Conservation (phyloP, 2,797 vertebrate genomes). For the Decapterus maruadsi region DNA sequence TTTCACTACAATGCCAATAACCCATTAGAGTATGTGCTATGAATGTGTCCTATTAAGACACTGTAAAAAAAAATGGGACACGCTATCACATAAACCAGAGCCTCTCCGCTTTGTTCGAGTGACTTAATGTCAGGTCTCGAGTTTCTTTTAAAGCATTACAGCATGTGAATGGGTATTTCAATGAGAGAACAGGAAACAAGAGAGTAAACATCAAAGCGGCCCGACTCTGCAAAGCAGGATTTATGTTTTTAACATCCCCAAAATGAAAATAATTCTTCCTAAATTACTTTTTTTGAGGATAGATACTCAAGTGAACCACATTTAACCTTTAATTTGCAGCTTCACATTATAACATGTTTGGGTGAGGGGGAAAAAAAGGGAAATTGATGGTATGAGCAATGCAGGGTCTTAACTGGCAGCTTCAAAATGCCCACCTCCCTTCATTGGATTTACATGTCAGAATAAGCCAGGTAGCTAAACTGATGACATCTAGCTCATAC, state of each 20-base stretch:
- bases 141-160: slow-evolving; percentile 50
- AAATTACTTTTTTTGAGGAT: not conserved
- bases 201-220: slow-evolving; percentile 34
- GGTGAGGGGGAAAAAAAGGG: not conserved
- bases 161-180: slow-evolving; percentile 37
- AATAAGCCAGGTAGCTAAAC: slow-evolving; percentile 7
- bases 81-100: slow-evolving; percentile 55
- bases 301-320: not conserved
- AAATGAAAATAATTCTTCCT: not conserved
- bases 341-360: not conserved
- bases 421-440: slow-evolving; percentile 13
- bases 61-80: slow-evolving; percentile 45
- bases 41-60: slow-evolving; percentile 63
- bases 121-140: slow-evolving; percentile 46
- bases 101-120: slow-evolving; percentile 20
- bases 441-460: slow-evolving; percentile 11
- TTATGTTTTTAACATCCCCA: slow-evolving; percentile 9
- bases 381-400: slow-evolving; percentile 3
- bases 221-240: slow-evolving; percentile 9
- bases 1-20: slow-evolving; percentile 57
- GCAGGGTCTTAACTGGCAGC: not conserved
- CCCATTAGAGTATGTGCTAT: slow-evolving; percentile 50
- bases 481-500: slow-evolving; percentile 4
- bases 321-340: not conserved
- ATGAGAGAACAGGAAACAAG: slow-evolving; percentile 30